Conservation (phyloP, 1,140 invertebrate genomes). For the Nomia melanderi region DNA sequence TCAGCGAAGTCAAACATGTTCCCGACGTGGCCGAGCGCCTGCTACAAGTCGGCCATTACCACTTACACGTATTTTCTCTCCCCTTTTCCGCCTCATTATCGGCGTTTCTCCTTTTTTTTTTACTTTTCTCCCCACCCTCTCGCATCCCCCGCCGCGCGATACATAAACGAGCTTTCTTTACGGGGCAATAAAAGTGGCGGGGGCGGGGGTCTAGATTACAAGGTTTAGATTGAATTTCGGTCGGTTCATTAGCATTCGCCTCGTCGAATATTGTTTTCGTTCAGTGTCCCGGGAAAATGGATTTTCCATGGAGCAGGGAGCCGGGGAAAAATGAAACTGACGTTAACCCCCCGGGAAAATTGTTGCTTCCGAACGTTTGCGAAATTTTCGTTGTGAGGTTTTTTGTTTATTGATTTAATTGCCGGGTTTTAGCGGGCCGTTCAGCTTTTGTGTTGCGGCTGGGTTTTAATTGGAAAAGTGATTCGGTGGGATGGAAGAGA, state of each 20-base stretch:
- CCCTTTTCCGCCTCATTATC: slow-evolving; percentile 46
- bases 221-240: slow-evolving; percentile 9
- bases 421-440: too few species aligned
- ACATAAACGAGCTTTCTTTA: slow-evolving; percentile 14
- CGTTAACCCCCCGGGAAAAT: too few species aligned
- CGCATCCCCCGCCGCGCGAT: background rate
- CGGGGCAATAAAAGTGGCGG: background rate
- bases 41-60: slow-evolving; percentile 51
- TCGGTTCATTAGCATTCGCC: slow-evolving; percentile 6
- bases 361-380: too few species aligned
- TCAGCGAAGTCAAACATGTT: slow-evolving; percentile 54
- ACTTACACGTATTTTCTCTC: slow-evolving; percentile 25
- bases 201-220: background rate
- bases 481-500: too few species aligned
- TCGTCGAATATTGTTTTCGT: background rate
- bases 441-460: too few species aligned
- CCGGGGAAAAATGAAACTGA: too few species aligned
- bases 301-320: background rate
- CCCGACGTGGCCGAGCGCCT: slow-evolving; percentile 21
- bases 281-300: background rate
- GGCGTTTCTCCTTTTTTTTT: slow-evolving; percentile 14
- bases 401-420: too few species aligned
- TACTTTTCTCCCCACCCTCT: too few species aligned
- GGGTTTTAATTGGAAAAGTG: too few species aligned
- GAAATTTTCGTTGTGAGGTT: too few species aligned